These are phyloP conservation scores for Dromas ardeola DNA, from an alignment of 2,113 vertebrate species.

Conservation along the genomic window DNA sequence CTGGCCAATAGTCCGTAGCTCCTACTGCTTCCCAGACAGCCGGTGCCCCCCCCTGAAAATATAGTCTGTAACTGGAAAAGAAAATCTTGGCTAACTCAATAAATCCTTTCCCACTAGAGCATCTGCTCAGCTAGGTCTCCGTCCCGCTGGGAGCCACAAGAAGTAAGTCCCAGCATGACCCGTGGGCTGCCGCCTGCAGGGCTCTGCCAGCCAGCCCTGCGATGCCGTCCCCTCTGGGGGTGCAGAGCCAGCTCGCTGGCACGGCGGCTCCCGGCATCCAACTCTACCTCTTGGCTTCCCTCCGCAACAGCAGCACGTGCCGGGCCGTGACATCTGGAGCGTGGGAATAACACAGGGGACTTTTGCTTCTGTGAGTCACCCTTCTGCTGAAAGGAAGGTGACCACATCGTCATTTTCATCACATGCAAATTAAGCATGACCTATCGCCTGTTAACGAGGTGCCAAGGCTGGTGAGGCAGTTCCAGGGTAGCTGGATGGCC, in stretches of 20 bases:
- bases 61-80: neutral
- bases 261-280: fast-evolving
- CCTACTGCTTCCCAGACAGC: neutral
- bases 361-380: neutral
- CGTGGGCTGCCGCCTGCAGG: fast-evolving
- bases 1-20: neutral
- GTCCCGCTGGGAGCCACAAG: neutral
- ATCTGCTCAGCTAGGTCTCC: neutral
- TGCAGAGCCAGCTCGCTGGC: fast-evolving
- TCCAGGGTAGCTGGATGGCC: neutral
- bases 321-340: fast-evolving
- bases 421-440: neutral
- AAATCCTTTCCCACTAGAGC: neutral
- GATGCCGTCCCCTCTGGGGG: fast-evolving
- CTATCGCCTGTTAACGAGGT: fast-evolving
- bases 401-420: fast-evolving
- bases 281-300: constrained; percentile 1
- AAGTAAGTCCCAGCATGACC: neutral
- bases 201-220: neutral
- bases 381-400: neutral
- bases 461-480: neutral
- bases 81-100: neutral
- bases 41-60: neutral
- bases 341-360: neutral
- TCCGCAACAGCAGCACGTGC: fast-evolving